Evolutionary conservation across 2,888 invertebrate species (phyloP).

Genomic region (Limnephilus rhombicus): DNA sequence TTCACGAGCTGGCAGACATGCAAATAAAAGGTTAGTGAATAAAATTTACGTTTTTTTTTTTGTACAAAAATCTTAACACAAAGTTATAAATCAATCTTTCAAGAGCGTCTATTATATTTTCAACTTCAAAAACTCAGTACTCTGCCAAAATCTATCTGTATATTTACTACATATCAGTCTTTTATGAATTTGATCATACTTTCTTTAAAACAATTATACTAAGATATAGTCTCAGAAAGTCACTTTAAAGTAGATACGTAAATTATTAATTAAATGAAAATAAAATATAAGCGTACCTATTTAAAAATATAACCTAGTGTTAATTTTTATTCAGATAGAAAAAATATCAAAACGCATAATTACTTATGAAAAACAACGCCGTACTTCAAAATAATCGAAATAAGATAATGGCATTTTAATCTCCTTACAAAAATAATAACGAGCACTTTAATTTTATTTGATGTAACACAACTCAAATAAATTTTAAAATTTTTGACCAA

Average conservation of each 20-base stretch:
- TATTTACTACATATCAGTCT: background rate
- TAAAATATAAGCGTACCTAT: background rate
- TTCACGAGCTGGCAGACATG: background rate
- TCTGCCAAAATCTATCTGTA: background rate
- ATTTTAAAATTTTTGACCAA: background rate
- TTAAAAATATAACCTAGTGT: background rate
- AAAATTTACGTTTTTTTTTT: background rate
- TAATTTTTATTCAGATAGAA: background rate
- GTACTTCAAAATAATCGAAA: background rate
- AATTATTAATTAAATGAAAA: background rate
- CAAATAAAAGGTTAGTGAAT: background rate
- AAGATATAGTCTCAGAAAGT: background rate
- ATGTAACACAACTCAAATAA: background rate
- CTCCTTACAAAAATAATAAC: background rate
- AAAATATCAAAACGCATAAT: background rate
- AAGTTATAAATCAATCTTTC: background rate
- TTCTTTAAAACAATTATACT: background rate
- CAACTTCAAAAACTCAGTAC: background rate
- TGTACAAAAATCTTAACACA: background rate
- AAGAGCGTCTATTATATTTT: background rate
- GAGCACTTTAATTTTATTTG: background rate
- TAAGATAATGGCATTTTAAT: background rate
- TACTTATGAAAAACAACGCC: constrained; percentile 1
- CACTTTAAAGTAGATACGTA: background rate
- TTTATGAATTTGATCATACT: background rate